These are phyloP conservation scores for Harpegnathos saltator DNA, from an alignment of 1,140 invertebrate genomes.

Conservation along the genomic window DNA sequence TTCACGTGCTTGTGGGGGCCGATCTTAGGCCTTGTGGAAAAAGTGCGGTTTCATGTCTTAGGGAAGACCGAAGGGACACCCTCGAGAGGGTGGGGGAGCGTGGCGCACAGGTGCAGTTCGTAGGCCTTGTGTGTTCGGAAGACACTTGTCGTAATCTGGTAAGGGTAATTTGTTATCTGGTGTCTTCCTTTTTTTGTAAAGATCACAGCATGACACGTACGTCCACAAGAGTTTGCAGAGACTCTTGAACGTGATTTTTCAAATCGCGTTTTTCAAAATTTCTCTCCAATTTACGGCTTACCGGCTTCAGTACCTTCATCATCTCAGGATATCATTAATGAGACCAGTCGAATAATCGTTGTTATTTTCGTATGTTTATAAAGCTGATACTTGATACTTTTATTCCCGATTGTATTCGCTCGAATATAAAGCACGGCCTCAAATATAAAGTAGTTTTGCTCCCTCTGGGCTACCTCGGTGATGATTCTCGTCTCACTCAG, in stretches of 20 bases:
- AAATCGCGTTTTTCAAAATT: not conserved
- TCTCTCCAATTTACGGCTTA: not conserved
- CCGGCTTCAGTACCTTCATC: not conserved
- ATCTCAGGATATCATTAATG: not conserved
- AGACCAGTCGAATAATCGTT: constrained; percentile 13
- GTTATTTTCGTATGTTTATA: not conserved
- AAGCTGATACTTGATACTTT: not conserved
- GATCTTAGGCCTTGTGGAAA: constrained; percentile 21
- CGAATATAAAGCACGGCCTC: not conserved
- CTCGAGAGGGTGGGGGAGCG: constrained; percentile 36
- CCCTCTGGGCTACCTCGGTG: not conserved
- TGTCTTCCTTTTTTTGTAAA: not conserved
- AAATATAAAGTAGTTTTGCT: not conserved
- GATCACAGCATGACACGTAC: not conserved
- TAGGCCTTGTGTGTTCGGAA: constrained; percentile 25
- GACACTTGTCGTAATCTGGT: constrained; percentile 53
- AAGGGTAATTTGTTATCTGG: constrained; percentile 28
- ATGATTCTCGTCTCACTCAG: not conserved
- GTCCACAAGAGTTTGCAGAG: not conserved
- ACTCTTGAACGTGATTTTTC: not conserved
- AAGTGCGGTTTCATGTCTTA: constrained; percentile 51
- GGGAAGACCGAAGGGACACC: constrained; percentile 1
- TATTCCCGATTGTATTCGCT: not conserved
- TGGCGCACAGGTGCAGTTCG: constrained; percentile 16
- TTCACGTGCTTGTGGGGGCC: constrained; percentile 22